phyloP scores from a whole-genome alignment of 2,113 vertebrate genomes.

The Cacatua alba region DNA sequence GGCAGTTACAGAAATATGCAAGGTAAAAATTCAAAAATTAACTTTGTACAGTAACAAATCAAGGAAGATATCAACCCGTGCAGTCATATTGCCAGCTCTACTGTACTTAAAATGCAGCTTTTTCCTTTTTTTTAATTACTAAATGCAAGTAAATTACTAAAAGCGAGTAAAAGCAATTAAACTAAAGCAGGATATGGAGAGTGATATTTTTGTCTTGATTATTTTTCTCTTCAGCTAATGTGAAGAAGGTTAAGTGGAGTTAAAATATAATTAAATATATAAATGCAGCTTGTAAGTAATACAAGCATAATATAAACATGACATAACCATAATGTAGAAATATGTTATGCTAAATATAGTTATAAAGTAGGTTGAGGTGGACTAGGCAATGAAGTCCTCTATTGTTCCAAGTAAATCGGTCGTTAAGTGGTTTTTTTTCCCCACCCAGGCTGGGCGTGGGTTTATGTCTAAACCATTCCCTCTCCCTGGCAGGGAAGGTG shows the following conservation, averaged over 20 bases:
- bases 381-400: not conserved
- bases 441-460: no score
- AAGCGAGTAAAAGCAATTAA: not conserved
- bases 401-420: not conserved
- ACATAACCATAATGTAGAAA: not conserved
- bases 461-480: not conserved
- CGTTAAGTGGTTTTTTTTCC: not conserved
- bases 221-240: not conserved
- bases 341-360: not conserved
- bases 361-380: not conserved
- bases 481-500: not conserved
- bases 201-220: not conserved
- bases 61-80: not conserved
- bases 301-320: not conserved
- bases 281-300: not conserved
- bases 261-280: not conserved
- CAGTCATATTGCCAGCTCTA: not conserved
- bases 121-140: not conserved
- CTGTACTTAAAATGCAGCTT: not conserved
- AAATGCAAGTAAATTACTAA: not conserved
- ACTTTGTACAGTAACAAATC: not conserved
- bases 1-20: not conserved
- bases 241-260: not conserved
- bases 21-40: not conserved
- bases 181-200: not conserved